A percentile compares a stretch with the other conserved stretches of the same genome.
Conservation (phyloP, 2,797 vertebrate species). For the Eulemur coronatus region DNA sequence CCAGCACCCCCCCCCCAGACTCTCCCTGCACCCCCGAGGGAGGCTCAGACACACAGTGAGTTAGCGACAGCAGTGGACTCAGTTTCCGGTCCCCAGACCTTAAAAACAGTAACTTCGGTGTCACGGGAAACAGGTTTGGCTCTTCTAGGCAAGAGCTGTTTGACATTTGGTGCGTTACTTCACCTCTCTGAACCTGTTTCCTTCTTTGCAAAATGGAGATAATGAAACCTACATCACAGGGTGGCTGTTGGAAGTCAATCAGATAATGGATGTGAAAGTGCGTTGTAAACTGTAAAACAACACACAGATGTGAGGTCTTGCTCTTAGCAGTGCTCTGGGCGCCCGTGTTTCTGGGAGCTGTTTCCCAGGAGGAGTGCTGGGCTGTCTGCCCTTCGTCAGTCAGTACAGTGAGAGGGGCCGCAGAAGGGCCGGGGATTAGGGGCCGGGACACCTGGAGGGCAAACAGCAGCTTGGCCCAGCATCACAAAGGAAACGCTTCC, state of each 20-base stretch:
- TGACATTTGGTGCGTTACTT: neutral
- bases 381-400: neutral
- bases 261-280: constrained; percentile 49
- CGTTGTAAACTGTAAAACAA: constrained; percentile 57
- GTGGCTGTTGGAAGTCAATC: constrained; percentile 41
- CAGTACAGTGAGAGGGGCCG: neutral
- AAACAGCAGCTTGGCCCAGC: neutral
- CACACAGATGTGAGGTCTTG: neutral
- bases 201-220: constrained; percentile 26
- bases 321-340: neutral
- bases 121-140: neutral
- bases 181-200: constrained; percentile 45
- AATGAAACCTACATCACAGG: neutral
- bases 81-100: neutral
- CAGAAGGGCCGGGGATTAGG: neutral
- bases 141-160: constrained; percentile 8
- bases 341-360: neutral
- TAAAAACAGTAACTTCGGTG: neutral
- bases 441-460: neutral
- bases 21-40: neutral
- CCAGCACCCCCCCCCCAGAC: neutral
- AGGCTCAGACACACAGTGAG: neutral
- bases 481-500: neutral
- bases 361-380: neutral
- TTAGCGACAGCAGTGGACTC: neutral